phyloP scores from a whole-genome alignment of 2,888 invertebrate species.

The Hydroisotoma schaefferi region DNA sequence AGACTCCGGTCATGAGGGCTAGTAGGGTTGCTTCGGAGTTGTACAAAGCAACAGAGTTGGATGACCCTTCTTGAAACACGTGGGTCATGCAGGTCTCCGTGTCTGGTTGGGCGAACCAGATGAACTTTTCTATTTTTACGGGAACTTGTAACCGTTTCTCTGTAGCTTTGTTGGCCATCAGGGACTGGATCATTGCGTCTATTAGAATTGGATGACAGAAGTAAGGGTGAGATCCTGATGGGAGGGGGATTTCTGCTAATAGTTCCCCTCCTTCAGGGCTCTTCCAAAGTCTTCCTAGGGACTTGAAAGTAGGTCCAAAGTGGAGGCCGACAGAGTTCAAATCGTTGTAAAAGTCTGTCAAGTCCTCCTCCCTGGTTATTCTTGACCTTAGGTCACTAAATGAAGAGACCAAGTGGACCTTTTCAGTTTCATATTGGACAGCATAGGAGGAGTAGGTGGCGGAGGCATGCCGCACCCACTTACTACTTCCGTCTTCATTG shows the following conservation, averaged over 20 bases:
- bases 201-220: conserved; percentile 26
- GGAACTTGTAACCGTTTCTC: conserved; percentile 7
- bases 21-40: too few relatives aligned
- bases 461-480: conserved; percentile 6
- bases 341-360: conserved; percentile 10
- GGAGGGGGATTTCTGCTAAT: conserved; percentile 10
- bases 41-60: background rate
- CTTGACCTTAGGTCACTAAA: background rate
- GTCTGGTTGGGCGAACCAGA: conserved; percentile 3
- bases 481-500: background rate
- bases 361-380: background rate
- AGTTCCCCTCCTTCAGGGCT: background rate
- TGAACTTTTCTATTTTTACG: conserved; percentile 14
- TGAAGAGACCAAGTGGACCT: background rate
- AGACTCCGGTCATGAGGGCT: conserved; percentile 9
- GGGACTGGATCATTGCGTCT: conserved; percentile 23
- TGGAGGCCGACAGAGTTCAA: conserved; percentile 9
- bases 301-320: conserved; percentile 13
- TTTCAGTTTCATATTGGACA: background rate
- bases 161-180: conserved; percentile 2
- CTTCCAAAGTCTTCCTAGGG: conserved; percentile 10
- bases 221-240: conserved; percentile 4
- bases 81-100: background rate
- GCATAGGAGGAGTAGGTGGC: background rate
- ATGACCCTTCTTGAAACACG: background rate